These are phyloP conservation scores for Pseudomugil tenellus DNA, from an alignment of 2,797 vertebrate species.

Conservation along the genomic window DNA sequence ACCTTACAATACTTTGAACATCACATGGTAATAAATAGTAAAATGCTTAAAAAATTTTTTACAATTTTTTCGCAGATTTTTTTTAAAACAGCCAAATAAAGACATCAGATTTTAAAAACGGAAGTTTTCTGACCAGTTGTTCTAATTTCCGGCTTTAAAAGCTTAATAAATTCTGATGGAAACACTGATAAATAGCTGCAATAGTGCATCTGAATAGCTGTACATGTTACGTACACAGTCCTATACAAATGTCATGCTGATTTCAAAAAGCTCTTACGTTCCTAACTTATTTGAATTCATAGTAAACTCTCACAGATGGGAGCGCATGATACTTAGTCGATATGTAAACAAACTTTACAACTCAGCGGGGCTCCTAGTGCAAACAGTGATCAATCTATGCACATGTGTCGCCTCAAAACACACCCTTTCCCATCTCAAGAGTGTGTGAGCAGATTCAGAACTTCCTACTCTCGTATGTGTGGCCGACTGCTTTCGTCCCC, in stretches of 20 bases:
- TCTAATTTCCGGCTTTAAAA: no score
- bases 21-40: no score
- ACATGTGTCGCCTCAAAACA: conserved; percentile 28
- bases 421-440: conserved; percentile 37
- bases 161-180: not conserved
- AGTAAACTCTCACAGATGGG: conserved; percentile 32
- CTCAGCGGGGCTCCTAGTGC: conserved; percentile 14
- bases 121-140: no score
- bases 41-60: no score
- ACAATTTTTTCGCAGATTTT: no score
- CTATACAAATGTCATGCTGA: conserved; percentile 7
- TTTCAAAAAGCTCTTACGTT: conserved; percentile 36
- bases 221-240: not conserved
- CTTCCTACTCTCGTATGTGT: conserved; percentile 51
- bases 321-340: conserved; percentile 32
- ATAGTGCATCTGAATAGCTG: not conserved
- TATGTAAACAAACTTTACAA: conserved; percentile 51
- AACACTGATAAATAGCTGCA: not conserved
- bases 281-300: conserved; percentile 35
- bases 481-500: conserved; percentile 24
- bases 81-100: no score
- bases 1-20: no score
- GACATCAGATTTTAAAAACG: no score
- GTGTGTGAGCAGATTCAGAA: conserved; percentile 37
- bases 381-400: conserved; percentile 62